Evolutionary conservation across 2,888 invertebrate species (phyloP), one percentile per base, ranked within the genome.

Genomic region (Dynastes grantii): DNA sequence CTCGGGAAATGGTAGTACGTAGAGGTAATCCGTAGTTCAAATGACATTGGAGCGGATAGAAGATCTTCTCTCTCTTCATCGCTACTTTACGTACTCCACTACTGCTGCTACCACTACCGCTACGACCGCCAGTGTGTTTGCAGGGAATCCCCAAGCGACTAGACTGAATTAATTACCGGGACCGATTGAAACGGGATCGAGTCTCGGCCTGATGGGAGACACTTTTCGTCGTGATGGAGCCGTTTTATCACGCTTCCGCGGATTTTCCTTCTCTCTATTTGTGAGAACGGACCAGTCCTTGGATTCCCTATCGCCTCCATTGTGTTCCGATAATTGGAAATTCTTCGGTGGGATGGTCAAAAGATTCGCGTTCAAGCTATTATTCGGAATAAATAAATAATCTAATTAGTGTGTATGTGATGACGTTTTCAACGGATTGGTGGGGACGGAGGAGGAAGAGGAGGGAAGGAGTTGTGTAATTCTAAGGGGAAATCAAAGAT

Each of bases 91-190:
- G 37, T 32, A 37, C 64, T 64, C 11, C 6, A 40, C 64, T 58
- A 45, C 45, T 11, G 45, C 8, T 45, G 11, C 55, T 55, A 55
- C 55, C n/a, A n/a, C 55, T 55, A 55, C 55, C 45, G 45, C 45
- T 45, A 45, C 45, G 45, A 8, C 45, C 45, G 45, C 45, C 45
- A 45, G 45, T n/a, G 67, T 85, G 83, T 85, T 85, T 85, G 85
- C 84, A 84, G 85, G 84, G 83, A 83, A 84, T 85, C 85, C 85
- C 85, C 80, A 82, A 45, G 85, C 80, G 85, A 85, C 84, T 84
- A 84, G 84, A 84, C 84, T 84, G 85, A 85, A 85, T 85, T 86
- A 86, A 86, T 85, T 86, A 86, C 85, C 82, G 83, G 80, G 82
- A 83, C 82, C 84, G 84, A 83, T 84, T 84, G 83, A 82, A 82